phyloP scores from a whole-genome alignment of 37 sponge, comb jelly and placozoan genomes.

The Chondrosia reniformis region DNA sequence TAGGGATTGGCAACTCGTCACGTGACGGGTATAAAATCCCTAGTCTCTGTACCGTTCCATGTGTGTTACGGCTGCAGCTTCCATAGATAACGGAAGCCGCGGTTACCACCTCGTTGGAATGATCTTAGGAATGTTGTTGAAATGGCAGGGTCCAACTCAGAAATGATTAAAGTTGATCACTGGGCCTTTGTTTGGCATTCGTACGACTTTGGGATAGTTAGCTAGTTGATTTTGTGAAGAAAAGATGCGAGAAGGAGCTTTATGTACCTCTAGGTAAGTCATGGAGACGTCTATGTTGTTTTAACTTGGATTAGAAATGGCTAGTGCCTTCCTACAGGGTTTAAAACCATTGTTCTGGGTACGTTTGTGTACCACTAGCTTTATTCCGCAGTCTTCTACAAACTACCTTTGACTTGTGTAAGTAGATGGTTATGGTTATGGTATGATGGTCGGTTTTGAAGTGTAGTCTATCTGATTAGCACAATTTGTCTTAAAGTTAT shows the following conservation, averaged over 20 bases:
- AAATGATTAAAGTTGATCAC: constrained; percentile 14
- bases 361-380: not conserved
- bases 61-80: constrained; percentile 10
- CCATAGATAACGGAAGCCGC: not conserved
- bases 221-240: not conserved
- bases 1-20: constrained; percentile 20
- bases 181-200: not conserved
- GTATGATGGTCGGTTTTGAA: not conserved
- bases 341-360: constrained; percentile 11
- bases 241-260: constrained; percentile 8
- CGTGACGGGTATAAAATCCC: not conserved
- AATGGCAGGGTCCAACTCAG: constrained; percentile 18
- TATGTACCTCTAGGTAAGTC: constrained; percentile 15
- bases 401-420: not conserved
- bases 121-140: not conserved
- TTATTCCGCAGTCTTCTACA: constrained; percentile 1
- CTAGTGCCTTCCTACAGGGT: constrained; percentile 1
- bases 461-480: not conserved
- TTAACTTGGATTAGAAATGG: constrained; percentile 14
- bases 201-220: not conserved
- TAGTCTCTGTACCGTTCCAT: not conserved
- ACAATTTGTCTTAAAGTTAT: not conserved
- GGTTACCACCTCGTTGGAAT: constrained; percentile 5
- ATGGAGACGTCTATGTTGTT: constrained; percentile 14
- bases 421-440: not conserved